phyloP scores from a whole-genome alignment of 2,797 vertebrate genomes.

The Pogoniulus pusillus region DNA sequence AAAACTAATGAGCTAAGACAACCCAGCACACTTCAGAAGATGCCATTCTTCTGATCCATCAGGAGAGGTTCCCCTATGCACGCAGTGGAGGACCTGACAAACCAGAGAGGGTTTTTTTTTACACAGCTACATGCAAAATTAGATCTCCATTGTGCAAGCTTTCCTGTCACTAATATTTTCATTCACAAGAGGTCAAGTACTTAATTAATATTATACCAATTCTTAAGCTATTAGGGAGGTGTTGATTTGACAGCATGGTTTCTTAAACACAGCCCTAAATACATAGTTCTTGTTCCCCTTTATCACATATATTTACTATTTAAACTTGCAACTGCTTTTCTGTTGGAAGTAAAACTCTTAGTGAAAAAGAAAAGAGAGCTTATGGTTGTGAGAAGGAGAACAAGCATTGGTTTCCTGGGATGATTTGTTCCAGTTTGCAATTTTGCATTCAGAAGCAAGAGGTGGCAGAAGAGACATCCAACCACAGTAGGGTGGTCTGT shows the following conservation, averaged over 20 bases:
- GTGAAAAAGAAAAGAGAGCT: accelerated
- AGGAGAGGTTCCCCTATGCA: not conserved
- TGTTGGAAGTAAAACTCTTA: not conserved
- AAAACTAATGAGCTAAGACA: not conserved
- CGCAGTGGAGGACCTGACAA: slow-evolving; percentile 12
- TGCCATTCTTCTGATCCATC: not conserved
- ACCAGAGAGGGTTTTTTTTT: not conserved
- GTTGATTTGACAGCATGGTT: not conserved
- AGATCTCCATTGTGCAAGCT: slow-evolving; percentile 31
- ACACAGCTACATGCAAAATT: slow-evolving; percentile 53
- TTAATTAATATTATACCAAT: slow-evolving; percentile 52
- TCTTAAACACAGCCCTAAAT: slow-evolving; percentile 2
- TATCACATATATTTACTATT: not conserved
- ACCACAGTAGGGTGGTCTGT: not conserved
- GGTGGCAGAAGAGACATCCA: not conserved
- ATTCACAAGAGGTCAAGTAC: slow-evolving; percentile 41
- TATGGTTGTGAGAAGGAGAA: not conserved
- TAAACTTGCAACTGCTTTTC: not conserved
- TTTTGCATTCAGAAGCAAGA: not conserved
- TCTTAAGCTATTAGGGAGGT: slow-evolving; percentile 47
- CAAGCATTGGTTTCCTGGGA: not conserved
- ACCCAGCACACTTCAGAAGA: not conserved
- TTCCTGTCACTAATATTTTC: slow-evolving; percentile 52
- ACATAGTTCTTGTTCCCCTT: not conserved
- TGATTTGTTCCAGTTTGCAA: not conserved